Evolutionary conservation across 2,888 invertebrate species (phyloP).

Genomic region (Sialis fuliginosa): DNA sequence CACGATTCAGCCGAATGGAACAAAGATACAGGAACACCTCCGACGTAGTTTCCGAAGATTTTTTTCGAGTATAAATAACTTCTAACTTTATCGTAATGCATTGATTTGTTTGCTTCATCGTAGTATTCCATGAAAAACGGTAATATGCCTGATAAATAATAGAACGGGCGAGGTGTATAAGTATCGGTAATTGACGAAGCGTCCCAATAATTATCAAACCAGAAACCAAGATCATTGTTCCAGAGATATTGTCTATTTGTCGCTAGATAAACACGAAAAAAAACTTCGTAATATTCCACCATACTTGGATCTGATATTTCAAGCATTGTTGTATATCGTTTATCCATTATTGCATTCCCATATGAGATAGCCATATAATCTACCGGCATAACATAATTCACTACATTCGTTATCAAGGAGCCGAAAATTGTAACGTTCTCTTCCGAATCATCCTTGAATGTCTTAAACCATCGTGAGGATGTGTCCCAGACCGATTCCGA

Average conservation of each 20-base stretch:
- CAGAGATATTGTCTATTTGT: slow-evolving; percentile 51
- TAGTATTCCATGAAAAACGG: slow-evolving; percentile 58
- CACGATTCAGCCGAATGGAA: slow-evolving; percentile 51
- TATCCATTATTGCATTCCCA: slow-evolving; percentile 43
- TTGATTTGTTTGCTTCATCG: slow-evolving; percentile 20
- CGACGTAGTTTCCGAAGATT: slow-evolving; percentile 34
- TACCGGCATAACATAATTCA: slow-evolving; percentile 49
- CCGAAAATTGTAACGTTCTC: slow-evolving; percentile 33
- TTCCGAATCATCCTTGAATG: slow-evolving; percentile 60
- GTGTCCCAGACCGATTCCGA: slow-evolving; percentile 59
- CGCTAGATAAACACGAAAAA: slow-evolving; percentile 35
- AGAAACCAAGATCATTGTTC: slow-evolving; percentile 55
- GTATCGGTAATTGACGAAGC: slow-evolving; percentile 20
- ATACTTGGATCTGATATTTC: slow-evolving; percentile 13
- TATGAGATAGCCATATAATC: slow-evolving; percentile 67
- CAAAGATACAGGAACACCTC: slow-evolving; percentile 53
- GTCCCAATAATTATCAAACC: slow-evolving; percentile 56
- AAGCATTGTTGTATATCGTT: slow-evolving; percentile 36
- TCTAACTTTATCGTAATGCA: slow-evolving; percentile 29
- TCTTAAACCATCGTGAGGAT: slow-evolving; percentile 75
- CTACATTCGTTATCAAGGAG: slow-evolving; percentile 44
- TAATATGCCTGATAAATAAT: slow-evolving; percentile 53
- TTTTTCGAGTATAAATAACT: slow-evolving; percentile 33
- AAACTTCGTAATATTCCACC: slow-evolving; percentile 28
- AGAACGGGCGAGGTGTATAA: slow-evolving; percentile 39